Conservation (phyloP, 2,797 vertebrate species). For the Uromys caudimaculatus region DNA sequence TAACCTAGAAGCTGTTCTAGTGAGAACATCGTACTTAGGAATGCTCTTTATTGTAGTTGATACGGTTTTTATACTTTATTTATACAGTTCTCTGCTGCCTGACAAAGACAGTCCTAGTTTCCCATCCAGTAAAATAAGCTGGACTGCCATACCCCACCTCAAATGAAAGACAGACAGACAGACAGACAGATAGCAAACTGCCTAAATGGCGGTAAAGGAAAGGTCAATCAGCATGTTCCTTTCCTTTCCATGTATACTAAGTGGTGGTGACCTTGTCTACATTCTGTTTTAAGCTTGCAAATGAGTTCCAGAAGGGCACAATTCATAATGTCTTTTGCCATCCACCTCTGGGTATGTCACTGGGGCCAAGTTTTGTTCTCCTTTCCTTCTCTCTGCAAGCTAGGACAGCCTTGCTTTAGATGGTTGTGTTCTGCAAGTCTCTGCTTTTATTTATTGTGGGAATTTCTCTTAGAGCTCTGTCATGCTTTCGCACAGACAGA, state of each 20-base stretch:
- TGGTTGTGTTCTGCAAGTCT: constrained; percentile 30
- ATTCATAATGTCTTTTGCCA: constrained; percentile 50
- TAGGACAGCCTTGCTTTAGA: background rate
- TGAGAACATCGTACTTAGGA: background rate
- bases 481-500: constrained; percentile 56
- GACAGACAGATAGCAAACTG: constrained; percentile 9
- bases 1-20: background rate
- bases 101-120: constrained; percentile 53
- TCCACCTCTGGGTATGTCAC: background rate
- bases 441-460: constrained; percentile 57
- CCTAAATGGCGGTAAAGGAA: constrained; percentile 67
- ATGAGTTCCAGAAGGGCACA: constrained; percentile 69
- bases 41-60: background rate
- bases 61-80: background rate
- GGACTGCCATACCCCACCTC: constrained; percentile 51
- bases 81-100: background rate
- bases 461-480: constrained; percentile 10
- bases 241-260: background rate
- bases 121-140: constrained; percentile 65
- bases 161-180: constrained; percentile 47
- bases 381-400: background rate
- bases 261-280: constrained; percentile 63
- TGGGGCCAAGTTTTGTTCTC: background rate
- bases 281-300: constrained; percentile 77
- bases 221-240: constrained; percentile 71